Evolutionary conservation across 2,888 invertebrate genomes (phyloP).

Genomic region (Mycogona germanica): DNA sequence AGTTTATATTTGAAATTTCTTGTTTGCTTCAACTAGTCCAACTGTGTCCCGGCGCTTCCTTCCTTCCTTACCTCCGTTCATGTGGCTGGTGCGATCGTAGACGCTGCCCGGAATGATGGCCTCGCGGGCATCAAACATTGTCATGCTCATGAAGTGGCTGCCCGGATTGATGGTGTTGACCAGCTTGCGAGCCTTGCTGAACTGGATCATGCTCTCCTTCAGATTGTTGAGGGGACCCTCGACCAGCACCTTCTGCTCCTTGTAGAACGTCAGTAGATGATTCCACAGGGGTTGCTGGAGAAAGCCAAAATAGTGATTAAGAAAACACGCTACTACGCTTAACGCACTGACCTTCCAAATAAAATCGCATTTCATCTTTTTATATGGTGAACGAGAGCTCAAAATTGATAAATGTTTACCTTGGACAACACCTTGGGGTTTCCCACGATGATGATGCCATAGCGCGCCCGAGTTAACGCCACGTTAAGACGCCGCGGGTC

Average conservation of each 20-base stretch:
- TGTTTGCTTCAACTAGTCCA: background rate
- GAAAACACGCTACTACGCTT: background rate
- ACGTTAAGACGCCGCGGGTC: conserved; percentile 97
- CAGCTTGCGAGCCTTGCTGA: conserved; percentile 92
- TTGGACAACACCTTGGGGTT: conserved; percentile 98
- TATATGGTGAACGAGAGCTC: background rate
- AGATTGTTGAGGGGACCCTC: conserved; percentile 96
- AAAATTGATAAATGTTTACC: conserved; percentile 33
- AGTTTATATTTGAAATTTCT: too few species aligned
- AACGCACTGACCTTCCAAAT: background rate
- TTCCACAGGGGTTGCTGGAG: conserved; percentile 87
- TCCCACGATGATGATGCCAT: conserved; percentile 95
- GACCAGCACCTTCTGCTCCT: conserved; percentile 91
- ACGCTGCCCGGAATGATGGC: conserved; percentile 87
- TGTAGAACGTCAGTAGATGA: conserved; percentile 91
- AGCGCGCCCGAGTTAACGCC: conserved; percentile 92
- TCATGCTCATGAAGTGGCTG: conserved; percentile 93
- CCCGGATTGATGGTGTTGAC: conserved; percentile 90
- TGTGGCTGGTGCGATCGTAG: conserved; percentile 60
- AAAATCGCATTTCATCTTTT: background rate
- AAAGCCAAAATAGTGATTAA: conserved; percentile 19
- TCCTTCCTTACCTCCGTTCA: conserved; percentile 31
- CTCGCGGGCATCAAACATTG: conserved; percentile 93
- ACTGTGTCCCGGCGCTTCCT: background rate
- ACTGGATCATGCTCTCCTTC: conserved; percentile 91